A percentile compares a stretch with the other conserved stretches of the same genome.
Conservation (phyloP, 2,113 vertebrate species). For the Numenius arquata region DNA sequence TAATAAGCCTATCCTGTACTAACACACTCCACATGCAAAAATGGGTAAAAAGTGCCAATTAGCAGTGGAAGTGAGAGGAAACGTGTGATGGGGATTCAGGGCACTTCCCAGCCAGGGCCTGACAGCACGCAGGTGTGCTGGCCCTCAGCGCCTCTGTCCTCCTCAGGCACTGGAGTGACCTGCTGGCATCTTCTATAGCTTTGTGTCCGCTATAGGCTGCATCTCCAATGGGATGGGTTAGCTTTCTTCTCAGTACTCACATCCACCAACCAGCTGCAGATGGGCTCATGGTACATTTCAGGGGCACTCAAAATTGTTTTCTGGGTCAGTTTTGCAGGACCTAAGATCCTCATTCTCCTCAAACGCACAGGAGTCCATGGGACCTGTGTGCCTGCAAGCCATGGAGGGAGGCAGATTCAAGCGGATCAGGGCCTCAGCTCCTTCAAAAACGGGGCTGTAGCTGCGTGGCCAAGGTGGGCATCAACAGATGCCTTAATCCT, state of each 20-base stretch:
- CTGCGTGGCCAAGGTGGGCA: background rate
- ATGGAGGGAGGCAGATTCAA: background rate
- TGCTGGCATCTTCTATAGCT: rapidly evolving
- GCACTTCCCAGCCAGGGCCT: background rate
- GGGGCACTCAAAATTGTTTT: background rate
- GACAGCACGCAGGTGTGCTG: background rate
- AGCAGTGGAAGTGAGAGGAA: background rate
- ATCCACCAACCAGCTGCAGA: background rate
- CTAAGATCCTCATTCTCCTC: background rate
- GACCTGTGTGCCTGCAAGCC: background rate
- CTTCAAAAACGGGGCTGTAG: rapidly evolving
- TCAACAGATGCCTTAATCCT: background rate
- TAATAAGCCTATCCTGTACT: constrained; percentile 51
- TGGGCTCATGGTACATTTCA: background rate
- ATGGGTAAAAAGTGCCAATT: constrained; percentile 46
- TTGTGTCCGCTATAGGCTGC: rapidly evolving
- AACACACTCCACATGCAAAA: constrained; percentile 49
- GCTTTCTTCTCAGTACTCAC: rapidly evolving
- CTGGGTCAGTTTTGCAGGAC: background rate
- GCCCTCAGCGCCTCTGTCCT: background rate
- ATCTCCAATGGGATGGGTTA: rapidly evolving
- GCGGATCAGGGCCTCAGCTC: background rate
- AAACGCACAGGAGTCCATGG: rapidly evolving
- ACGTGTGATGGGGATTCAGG: background rate
- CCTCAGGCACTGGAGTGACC: rapidly evolving